These are phyloP conservation scores for Pteropus rufus DNA, from an alignment of 2,797 vertebrate species.

Conservation along the genomic window DNA sequence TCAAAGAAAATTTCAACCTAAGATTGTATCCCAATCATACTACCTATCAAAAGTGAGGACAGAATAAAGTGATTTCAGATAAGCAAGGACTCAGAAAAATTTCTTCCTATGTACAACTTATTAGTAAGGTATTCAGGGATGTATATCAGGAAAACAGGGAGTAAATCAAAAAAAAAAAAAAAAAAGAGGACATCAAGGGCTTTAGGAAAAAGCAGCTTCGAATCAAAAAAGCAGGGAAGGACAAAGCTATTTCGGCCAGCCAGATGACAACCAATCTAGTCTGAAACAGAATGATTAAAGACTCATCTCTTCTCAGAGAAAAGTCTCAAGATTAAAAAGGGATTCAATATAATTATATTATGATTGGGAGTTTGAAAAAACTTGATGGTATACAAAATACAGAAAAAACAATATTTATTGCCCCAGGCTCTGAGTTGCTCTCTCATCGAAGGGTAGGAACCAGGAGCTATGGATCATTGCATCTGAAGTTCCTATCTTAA, in stretches of 20 bases:
- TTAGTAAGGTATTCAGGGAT: not conserved
- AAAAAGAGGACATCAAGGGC: not conserved
- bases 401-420: not conserved
- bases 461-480: not conserved
- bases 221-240: not conserved
- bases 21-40: not conserved
- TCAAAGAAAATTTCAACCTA: not conserved
- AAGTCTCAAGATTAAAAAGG: not conserved
- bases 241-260: not conserved
- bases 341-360: not conserved
- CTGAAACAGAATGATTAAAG: not conserved
- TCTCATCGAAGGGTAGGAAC: not conserved
- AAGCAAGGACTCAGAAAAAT: not conserved
- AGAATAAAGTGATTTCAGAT: not conserved
- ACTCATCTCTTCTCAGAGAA: slow-evolving; percentile 7
- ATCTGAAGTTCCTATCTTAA: not conserved
- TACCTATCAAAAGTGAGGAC: not conserved
- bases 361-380: not conserved
- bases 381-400: not conserved
- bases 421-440: not conserved
- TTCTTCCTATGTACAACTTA: not conserved
- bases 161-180: not conserved
- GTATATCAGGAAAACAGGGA: not conserved
- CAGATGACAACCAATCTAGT: not conserved
- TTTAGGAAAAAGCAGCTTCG: not conserved